A percentile compares a stretch with the other conserved stretches of the same genome.
Evolutionary conservation across 2,888 invertebrate genomes (phyloP).

Genomic region (Lepidochrysops patricia): DNA sequence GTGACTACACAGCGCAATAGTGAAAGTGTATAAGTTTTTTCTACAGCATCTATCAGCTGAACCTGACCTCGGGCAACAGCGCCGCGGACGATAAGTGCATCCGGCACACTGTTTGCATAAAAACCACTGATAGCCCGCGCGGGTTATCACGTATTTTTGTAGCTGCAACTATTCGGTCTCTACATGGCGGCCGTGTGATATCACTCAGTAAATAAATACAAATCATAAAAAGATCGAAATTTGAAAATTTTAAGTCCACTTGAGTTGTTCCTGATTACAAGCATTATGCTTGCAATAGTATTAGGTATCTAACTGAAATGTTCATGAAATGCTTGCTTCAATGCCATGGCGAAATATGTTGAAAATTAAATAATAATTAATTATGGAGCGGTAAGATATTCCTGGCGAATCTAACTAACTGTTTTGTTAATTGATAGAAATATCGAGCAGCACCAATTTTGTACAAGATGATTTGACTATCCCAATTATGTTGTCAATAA

Average conservation of each 20-base stretch:
- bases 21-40: neutral
- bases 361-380: no score
- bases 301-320: no score
- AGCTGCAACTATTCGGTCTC: conserved; percentile 14
- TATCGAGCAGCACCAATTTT: neutral
- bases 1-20: neutral
- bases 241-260: no score
- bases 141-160: conserved; percentile 27
- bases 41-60: conserved; percentile 21
- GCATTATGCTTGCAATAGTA: no score
- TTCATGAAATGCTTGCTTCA: no score
- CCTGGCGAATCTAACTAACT: no score
- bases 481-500: neutral
- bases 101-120: conserved; percentile 46
- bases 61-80: conserved; percentile 63
- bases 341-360: no score
- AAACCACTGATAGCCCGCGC: conserved; percentile 41
- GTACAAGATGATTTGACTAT: neutral
- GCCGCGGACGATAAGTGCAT: conserved; percentile 44
- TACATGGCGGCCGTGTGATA: conserved; percentile 17
- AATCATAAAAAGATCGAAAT: no score
- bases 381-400: no score
- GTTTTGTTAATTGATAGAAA: conserved; percentile 14
- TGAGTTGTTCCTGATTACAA: no score
- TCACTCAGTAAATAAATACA: no score